These are phyloP conservation scores for Trichomycterus rosablanca DNA, from an alignment of 2,113 vertebrate genomes.

Conservation along the genomic window DNA sequence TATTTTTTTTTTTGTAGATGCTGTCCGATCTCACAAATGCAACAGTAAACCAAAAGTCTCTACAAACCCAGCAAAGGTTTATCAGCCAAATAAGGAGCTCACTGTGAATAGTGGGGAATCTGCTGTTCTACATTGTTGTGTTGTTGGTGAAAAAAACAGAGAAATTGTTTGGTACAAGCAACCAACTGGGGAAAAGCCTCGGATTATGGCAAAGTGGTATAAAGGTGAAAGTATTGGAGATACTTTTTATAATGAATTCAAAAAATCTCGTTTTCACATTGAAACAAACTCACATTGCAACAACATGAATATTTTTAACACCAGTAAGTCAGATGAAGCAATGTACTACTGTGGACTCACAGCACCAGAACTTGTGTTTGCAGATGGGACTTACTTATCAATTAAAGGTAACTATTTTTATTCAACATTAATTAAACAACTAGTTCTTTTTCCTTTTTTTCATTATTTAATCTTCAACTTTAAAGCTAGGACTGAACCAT, in stretches of 20 bases:
- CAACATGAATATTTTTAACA: not conserved
- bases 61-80: not conserved
- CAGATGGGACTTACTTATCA: not conserved
- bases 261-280: not conserved
- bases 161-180: not conserved
- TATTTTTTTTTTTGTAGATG: not conserved
- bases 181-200: not conserved
- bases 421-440: too few species aligned
- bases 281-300: not conserved
- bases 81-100: not conserved
- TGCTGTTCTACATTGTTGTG: not conserved
- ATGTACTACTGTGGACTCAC: constrained; percentile 3
- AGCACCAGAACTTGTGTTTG: not conserved
- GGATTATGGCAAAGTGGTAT: not conserved
- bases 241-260: not conserved
- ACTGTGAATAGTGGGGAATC: not conserved
- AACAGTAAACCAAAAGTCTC: not conserved
- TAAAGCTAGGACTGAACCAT: too few species aligned
- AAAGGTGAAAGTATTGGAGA: not conserved
- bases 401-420: constrained; percentile 16
- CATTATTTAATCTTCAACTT: too few species aligned
- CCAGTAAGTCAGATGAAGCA: not conserved
- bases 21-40: not conserved
- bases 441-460: too few species aligned
- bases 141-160: not conserved